These are phyloP conservation scores for Heliconius sara DNA, from an alignment of 2,888 invertebrate species.

Conservation along the genomic window DNA sequence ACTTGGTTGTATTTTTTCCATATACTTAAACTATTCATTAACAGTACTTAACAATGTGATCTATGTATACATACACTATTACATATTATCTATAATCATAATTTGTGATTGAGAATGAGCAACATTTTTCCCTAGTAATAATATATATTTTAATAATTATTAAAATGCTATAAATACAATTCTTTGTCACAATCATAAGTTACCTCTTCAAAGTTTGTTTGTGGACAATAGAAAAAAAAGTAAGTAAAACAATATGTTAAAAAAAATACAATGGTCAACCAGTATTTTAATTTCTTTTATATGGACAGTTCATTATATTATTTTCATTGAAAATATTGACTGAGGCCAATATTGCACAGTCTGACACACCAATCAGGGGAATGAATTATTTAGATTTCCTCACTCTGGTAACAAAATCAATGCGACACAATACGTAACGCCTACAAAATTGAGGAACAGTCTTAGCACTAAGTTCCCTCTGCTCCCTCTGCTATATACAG, in stretches of 20 bases:
- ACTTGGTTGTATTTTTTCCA: conserved; percentile 27
- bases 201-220: not conserved
- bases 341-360: no score
- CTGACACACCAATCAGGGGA: no score
- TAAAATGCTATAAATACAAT: conserved; percentile 33
- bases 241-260: not conserved
- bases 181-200: conserved; percentile 8
- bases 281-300: no score
- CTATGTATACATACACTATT: conserved; percentile 43
- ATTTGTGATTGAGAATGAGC: conserved; percentile 47
- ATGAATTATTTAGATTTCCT: no score
- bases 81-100: conserved; percentile 41
- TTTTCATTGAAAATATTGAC: no score
- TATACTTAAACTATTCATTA: conserved; percentile 39
- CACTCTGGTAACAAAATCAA: no score
- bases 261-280: no score
- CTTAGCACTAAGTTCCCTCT: not conserved
- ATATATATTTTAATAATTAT: conserved; percentile 23
- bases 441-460: not conserved
- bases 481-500: no score
- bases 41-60: conserved; percentile 43
- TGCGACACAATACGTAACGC: no score
- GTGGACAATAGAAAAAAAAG: not conserved
- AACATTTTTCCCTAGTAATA: conserved; percentile 40
- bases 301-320: no score